phyloP scores from a whole-genome alignment of 2,888 invertebrate species.

The Pharmacophagus antenor region DNA sequence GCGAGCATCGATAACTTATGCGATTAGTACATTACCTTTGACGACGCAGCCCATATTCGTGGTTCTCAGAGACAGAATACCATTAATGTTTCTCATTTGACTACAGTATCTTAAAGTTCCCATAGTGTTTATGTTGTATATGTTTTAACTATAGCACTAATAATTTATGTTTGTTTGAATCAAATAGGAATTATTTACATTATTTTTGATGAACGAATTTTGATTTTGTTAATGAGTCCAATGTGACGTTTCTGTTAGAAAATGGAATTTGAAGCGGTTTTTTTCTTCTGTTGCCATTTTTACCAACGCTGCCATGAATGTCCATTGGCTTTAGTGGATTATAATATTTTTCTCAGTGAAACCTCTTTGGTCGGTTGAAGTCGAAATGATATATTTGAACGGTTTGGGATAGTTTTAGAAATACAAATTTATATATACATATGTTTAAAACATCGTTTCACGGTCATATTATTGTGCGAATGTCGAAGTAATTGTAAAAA shows the following conservation, averaged over 20 bases:
- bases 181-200: conserved; percentile 21
- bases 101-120: conserved; percentile 44
- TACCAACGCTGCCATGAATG: background rate
- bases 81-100: conserved; percentile 43
- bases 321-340: background rate
- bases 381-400: too few relatives aligned
- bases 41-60: conserved; percentile 38
- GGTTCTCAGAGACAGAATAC: conserved; percentile 41
- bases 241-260: conserved; percentile 26
- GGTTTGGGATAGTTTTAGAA: too few relatives aligned
- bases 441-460: too few relatives aligned
- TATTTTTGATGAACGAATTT: conserved; percentile 27
- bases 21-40: conserved; percentile 10
- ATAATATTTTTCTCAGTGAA: background rate
- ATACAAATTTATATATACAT: too few relatives aligned
- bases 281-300: conserved; percentile 13
- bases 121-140: conserved; percentile 45
- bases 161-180: conserved; percentile 15
- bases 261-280: conserved; percentile 13
- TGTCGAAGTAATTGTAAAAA: too few relatives aligned
- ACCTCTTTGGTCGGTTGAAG: background rate
- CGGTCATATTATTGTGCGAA: too few relatives aligned
- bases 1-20: too few relatives aligned
- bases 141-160: conserved; percentile 20
- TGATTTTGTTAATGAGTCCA: conserved; percentile 15